phyloP scores from a whole-genome alignment of 2,797 vertebrate genomes.

The Morus bassanus region DNA sequence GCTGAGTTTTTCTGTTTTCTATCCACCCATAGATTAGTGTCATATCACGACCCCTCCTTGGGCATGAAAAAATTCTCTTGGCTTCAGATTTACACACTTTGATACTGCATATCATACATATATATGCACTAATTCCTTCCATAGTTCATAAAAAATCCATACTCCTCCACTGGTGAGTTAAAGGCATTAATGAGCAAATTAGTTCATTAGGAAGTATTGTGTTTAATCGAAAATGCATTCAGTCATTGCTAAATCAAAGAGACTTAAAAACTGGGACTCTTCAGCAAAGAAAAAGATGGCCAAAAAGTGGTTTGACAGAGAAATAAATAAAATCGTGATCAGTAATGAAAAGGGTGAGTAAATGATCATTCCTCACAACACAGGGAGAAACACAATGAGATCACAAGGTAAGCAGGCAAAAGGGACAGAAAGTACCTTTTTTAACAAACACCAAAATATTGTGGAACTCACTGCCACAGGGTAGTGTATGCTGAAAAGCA shows the following conservation, averaged over 20 bases:
- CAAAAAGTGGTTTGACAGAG: neutral
- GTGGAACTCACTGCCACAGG: neutral
- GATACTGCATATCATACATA: neutral
- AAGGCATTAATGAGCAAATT: neutral
- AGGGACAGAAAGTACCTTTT: neutral
- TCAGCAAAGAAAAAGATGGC: neutral
- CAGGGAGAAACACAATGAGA: neutral
- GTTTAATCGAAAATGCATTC: constrained; percentile 1
- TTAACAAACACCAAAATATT: neutral
- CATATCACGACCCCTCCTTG: rapidly evolving
- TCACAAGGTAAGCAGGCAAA: neutral
- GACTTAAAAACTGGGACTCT: neutral
- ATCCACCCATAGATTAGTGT: neutral
- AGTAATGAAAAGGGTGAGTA: neutral
- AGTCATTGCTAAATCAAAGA: neutral
- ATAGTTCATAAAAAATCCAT: neutral
- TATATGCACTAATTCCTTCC: neutral
- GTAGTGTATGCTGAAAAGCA: neutral
- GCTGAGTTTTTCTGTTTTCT: neutral
- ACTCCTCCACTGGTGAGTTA: neutral
- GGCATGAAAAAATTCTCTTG: neutral
- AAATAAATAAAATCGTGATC: neutral
- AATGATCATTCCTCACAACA: neutral
- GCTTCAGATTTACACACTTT: neutral
- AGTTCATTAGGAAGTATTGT: constrained; percentile 32